Evolutionary conservation across 2,113 vertebrate genomes (phyloP).

Genomic region (Gobius niger): DNA sequence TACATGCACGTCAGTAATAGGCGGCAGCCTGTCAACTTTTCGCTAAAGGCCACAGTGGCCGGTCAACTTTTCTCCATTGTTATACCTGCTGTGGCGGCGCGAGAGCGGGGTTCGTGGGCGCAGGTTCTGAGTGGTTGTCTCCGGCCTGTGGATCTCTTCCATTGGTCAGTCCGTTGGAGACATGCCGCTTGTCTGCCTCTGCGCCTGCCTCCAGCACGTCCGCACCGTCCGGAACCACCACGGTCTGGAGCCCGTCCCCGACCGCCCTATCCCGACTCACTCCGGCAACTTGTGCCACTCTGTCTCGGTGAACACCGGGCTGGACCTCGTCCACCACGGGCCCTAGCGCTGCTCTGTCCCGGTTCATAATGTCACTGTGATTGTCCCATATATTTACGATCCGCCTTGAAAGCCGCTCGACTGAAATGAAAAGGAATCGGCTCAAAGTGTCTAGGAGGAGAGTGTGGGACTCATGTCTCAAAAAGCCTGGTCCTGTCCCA

Average conservation of each 20-base stretch:
- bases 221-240: conserved; percentile 73
- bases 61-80: not conserved
- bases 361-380: conserved; percentile 79
- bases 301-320: conserved; percentile 79
- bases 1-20: not conserved
- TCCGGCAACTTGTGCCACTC: conserved; percentile 50
- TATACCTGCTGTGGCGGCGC: conserved; percentile 63
- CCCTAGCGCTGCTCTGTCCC: conserved; percentile 76
- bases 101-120: conserved; percentile 61
- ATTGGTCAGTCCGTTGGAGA: conserved; percentile 67
- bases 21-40: too few species aligned
- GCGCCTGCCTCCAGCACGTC: conserved; percentile 68
- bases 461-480: conserved; percentile 8
- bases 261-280: conserved; percentile 82
- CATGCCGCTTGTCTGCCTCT: conserved; percentile 77
- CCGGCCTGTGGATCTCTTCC: conserved; percentile 78
- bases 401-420: conserved; percentile 5
- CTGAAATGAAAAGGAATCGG: not conserved
- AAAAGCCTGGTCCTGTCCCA: conserved; percentile 20
- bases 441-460: conserved; percentile 12
- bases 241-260: conserved; percentile 65
- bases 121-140: conserved; percentile 78
- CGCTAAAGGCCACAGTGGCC: not conserved
- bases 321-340: conserved; percentile 51
- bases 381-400: conserved; percentile 50